These are phyloP conservation scores for Fulmarus glacialis DNA, from an alignment of 2,113 vertebrate species.

Conservation along the genomic window DNA sequence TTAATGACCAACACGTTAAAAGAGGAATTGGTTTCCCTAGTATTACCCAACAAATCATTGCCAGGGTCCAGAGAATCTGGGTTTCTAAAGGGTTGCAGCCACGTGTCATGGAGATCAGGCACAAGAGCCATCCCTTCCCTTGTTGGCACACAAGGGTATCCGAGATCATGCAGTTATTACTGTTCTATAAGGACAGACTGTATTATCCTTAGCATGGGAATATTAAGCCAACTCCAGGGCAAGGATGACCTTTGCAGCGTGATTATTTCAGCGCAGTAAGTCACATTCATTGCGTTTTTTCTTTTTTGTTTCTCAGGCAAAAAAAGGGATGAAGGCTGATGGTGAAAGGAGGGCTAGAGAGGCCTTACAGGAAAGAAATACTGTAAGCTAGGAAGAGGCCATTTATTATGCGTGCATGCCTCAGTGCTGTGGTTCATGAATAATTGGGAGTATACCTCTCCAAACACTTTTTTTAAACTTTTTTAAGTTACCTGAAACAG, in stretches of 20 bases:
- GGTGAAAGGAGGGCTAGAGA: not conserved
- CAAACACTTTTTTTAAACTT: not conserved
- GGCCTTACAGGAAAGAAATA: not conserved
- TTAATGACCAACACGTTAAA: accelerated
- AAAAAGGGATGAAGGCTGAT: not conserved
- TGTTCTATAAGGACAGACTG: not conserved
- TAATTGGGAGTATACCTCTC: not conserved
- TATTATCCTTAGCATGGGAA: not conserved
- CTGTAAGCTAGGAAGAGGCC: not conserved
- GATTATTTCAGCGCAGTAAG: not conserved
- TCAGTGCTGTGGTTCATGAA: not conserved
- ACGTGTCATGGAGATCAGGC: not conserved
- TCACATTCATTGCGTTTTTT: not conserved
- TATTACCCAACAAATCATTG: not conserved
- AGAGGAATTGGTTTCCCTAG: not conserved
- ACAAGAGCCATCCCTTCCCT: not conserved
- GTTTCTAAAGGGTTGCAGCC: not conserved
- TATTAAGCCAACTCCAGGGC: not conserved
- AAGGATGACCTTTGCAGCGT: not conserved
- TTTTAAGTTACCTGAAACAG: not conserved
- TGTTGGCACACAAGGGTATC: not conserved
- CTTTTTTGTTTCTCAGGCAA: not conserved
- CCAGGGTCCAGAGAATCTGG: not conserved
- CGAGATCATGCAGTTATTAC: not conserved
- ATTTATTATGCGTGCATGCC: not conserved